Percentiles rank a stretch among this genome's conserved stretches.
phyloP scores from a whole-genome alignment of 2,113 vertebrate species.

The human region DNA sequence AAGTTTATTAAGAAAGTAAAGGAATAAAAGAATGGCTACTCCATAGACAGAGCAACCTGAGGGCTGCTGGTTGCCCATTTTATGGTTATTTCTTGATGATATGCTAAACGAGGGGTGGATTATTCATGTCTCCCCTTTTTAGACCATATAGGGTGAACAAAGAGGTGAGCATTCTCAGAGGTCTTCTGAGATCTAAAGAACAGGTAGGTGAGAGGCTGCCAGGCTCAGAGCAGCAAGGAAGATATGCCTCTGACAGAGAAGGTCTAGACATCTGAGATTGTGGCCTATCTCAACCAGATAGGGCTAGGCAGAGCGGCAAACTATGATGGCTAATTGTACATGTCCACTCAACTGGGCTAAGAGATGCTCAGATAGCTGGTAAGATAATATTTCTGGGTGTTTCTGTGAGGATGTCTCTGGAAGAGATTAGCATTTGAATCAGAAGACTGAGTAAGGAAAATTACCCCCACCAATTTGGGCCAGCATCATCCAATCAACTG shows the following conservation, averaged over 20 bases:
- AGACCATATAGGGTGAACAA: background rate
- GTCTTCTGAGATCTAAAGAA: background rate
- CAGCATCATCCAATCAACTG: background rate
- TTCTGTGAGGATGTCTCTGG: background rate
- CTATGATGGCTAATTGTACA: background rate
- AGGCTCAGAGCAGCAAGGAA: background rate
- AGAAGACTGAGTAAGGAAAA: background rate
- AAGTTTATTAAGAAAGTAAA: too few relatives aligned
- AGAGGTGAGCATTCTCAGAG: background rate
- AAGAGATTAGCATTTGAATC: background rate
- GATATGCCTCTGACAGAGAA: background rate
- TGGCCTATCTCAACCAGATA: background rate
- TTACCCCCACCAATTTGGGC: background rate
- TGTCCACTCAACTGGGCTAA: background rate
- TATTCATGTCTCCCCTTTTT: too few relatives aligned
- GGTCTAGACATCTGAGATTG: background rate
- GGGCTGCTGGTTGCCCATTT: too few relatives aligned
- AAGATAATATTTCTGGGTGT: too few relatives aligned
- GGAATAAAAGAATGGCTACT: too few relatives aligned
- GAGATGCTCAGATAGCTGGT: too few relatives aligned
- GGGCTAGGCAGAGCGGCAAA: background rate
- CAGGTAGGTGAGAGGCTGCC: background rate
- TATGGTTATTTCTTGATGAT: too few relatives aligned
- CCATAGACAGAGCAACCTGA: too few relatives aligned
- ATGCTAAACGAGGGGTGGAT: too few relatives aligned